These are phyloP conservation scores for Halocaridina rubra DNA, from an alignment of 2,888 invertebrate species.

Conservation along the genomic window DNA sequence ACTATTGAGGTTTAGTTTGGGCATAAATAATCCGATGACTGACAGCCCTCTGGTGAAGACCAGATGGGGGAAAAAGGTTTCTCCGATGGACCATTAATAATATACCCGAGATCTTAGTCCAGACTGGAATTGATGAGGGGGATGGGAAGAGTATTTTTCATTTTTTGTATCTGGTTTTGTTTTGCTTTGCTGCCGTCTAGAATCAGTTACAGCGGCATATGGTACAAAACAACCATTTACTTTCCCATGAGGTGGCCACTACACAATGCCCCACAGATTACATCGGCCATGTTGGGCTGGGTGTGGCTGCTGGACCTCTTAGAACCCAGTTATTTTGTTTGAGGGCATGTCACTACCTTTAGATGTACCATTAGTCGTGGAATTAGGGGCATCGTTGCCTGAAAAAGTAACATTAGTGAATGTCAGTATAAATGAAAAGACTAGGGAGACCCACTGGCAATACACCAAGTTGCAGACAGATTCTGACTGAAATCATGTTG, in stretches of 20 bases:
- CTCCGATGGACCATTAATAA: neutral
- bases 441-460: constrained; percentile 40
- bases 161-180: neutral
- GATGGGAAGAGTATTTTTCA: neutral
- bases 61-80: neutral
- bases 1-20: neutral
- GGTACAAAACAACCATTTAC: constrained; percentile 54
- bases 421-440: constrained; percentile 48
- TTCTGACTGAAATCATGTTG: too few species aligned
- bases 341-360: constrained; percentile 63
- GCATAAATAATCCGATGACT: neutral
- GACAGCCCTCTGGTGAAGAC: neutral
- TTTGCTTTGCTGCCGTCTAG: neutral
- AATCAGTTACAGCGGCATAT: constrained; percentile 48
- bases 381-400: constrained; percentile 64
- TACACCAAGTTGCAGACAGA: constrained; percentile 10
- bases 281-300: constrained; percentile 47
- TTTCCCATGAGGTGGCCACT: constrained; percentile 50
- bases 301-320: constrained; percentile 52
- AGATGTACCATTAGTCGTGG: constrained; percentile 64
- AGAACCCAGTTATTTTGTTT: constrained; percentile 64
- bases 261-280: constrained; percentile 24
- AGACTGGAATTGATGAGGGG: neutral
- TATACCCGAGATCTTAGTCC: neutral
- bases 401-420: constrained; percentile 63